These are phyloP conservation scores for Bos javanicus DNA, from an alignment of 2,113 vertebrate species.

Conservation along the genomic window DNA sequence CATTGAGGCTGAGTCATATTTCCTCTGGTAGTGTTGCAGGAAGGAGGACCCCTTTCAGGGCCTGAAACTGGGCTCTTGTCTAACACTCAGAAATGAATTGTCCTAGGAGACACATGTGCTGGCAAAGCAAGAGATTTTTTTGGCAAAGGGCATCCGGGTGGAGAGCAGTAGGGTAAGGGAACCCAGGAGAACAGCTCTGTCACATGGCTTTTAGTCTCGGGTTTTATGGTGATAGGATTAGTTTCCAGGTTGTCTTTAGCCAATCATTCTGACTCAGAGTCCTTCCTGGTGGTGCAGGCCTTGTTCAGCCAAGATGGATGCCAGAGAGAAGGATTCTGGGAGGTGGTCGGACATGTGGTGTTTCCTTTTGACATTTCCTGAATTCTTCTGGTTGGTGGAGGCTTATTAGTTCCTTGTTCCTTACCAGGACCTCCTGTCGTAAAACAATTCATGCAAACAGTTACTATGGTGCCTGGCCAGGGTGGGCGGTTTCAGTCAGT, in stretches of 20 bases:
- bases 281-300: background rate
- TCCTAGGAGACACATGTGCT: background rate
- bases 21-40: background rate
- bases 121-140: background rate
- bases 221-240: background rate
- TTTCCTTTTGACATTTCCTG: background rate
- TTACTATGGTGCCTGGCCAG: background rate
- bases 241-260: accelerated
- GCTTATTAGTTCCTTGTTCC: background rate
- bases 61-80: background rate
- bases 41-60: background rate
- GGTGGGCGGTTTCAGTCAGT: background rate
- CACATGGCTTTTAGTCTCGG: background rate
- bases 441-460: background rate
- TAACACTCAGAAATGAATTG: background rate
- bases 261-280: background rate
- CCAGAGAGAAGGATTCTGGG: background rate
- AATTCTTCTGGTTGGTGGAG: background rate
- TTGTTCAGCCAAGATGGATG: background rate
- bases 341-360: background rate
- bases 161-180: background rate
- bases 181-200: background rate
- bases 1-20: background rate
- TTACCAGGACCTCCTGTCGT: background rate
- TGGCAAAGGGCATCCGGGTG: background rate